Evolutionary conservation across 1,140 invertebrate species (phyloP), one percentile per base, ranked within the genome.

Genomic region (Pemphigus obesinymphae): DNA sequence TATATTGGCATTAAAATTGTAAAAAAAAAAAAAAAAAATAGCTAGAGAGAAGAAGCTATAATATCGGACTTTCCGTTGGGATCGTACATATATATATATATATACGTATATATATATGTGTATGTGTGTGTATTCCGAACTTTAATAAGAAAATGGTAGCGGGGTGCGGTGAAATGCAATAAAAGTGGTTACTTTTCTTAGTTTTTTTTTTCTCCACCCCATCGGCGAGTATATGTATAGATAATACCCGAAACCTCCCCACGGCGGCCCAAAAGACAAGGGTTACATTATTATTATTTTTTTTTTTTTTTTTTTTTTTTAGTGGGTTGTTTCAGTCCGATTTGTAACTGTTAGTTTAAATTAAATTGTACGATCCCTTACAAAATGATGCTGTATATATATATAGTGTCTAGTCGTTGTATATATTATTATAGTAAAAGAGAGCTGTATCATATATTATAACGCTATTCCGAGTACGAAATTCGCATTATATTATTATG

Each of bases 321-420:
- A 55, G 76, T 63, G 76, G 76, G 76, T 80, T 45, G 76, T 80
- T 80, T 50, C 37, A 6, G 76, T 13, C 55, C 76, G 76, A 80
- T 80, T 80, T 80, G 76, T 80, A 80, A 80, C 76, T 45, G 76
- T 80, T 80, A 80, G 76, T 63, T 80, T 80, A 80, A 80, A 80
- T 80, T 80, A 80, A 80, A 80, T 80, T 63, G 76, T 63, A 80
- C 15, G 50, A 34, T 76, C 73, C 76, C 55, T 40, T n/a, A 0
- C 76, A 58, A 37, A 37, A 53, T 55, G 37, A 11, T 37, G 48
- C 45, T 20, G 43, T 15, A 58, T 7, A 80, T 8, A 61, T 55
- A 45, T 80, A 63, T 50, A 50, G 63, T 72, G n/a, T 55, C 3
- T 45, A 45, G 8, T 2, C 13, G 43, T 45, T 78, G 43, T 48